Evolutionary conservation across 2,113 vertebrate species (phyloP).

Genomic region (Aphyosemion australe): DNA sequence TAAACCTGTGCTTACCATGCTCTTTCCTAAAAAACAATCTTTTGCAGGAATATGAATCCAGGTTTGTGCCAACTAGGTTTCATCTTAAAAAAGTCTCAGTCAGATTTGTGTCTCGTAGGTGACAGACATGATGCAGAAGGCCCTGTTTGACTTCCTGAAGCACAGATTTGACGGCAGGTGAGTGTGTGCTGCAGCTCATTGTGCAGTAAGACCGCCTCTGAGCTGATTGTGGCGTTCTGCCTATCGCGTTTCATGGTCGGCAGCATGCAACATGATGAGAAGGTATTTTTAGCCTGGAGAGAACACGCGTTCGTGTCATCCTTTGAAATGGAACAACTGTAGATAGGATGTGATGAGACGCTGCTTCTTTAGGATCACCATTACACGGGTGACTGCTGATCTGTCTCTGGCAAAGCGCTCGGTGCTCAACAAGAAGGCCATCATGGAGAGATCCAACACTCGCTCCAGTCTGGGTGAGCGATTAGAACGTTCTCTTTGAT

Average conservation of each 20-base stretch:
- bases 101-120: slow-evolving; percentile 76
- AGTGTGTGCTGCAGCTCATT: slow-evolving; percentile 41
- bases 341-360: slow-evolving; percentile 51
- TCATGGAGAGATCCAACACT: slow-evolving; percentile 93
- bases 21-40: too few species aligned
- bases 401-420: slow-evolving; percentile 95
- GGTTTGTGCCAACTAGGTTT: too few species aligned
- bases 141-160: slow-evolving; percentile 91
- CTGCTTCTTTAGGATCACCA: slow-evolving; percentile 87
- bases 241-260: slow-evolving; percentile 44
- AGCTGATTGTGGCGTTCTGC: slow-evolving; percentile 17
- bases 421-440: slow-evolving; percentile 95
- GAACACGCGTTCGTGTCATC: slow-evolving; percentile 25
- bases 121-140: slow-evolving; percentile 90
- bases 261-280: slow-evolving; percentile 37
- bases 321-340: slow-evolving; percentile 52
- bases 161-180: slow-evolving; percentile 96
- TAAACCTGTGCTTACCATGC: too few species aligned
- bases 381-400: slow-evolving; percentile 96
- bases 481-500: slow-evolving; percentile 20
- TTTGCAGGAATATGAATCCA: too few species aligned
- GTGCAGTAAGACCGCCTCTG: slow-evolving; percentile 14
- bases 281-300: slow-evolving; percentile 58
- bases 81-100: too few species aligned
- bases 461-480: slow-evolving; percentile 93